These are phyloP conservation scores for Phrynocephalus guinanensis DNA, from an alignment of 2,797 vertebrate genomes.

Conservation along the genomic window DNA sequence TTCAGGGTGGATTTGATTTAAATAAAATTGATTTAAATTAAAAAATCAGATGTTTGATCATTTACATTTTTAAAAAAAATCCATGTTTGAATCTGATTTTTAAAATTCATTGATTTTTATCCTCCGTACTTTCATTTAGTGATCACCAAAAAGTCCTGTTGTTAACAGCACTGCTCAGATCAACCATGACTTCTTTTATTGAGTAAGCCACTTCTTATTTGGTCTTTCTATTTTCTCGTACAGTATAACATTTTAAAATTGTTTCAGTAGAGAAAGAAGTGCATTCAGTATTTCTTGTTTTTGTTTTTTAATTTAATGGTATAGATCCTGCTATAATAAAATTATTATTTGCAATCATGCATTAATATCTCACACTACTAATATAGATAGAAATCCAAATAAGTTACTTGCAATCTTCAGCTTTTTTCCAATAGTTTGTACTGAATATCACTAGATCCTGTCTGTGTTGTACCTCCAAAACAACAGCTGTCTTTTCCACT, in stretches of 20 bases:
- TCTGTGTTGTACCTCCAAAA: background rate
- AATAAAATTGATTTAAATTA: too few species aligned
- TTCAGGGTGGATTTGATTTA: too few species aligned
- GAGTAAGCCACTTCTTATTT: too few species aligned
- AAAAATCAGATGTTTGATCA: too few species aligned
- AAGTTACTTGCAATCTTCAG: background rate
- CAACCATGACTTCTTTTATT: too few species aligned
- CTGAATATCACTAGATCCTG: background rate
- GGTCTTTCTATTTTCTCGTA: background rate
- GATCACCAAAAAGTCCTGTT: too few species aligned
- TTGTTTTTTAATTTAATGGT: background rate
- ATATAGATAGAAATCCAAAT: background rate
- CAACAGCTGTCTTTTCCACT: background rate
- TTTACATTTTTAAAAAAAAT: too few species aligned
- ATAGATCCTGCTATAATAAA: background rate
- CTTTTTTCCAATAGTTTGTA: background rate
- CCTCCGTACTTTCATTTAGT: too few species aligned
- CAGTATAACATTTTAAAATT: background rate
- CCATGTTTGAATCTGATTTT: too few species aligned
- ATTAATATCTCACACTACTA: background rate
- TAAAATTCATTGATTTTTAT: too few species aligned
- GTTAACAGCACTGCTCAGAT: too few species aligned
- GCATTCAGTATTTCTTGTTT: background rate
- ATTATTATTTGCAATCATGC: background rate
- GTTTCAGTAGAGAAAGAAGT: background rate